Evolutionary conservation across 2,888 invertebrate species (phyloP).

Genomic region (Philaethria dido): DNA sequence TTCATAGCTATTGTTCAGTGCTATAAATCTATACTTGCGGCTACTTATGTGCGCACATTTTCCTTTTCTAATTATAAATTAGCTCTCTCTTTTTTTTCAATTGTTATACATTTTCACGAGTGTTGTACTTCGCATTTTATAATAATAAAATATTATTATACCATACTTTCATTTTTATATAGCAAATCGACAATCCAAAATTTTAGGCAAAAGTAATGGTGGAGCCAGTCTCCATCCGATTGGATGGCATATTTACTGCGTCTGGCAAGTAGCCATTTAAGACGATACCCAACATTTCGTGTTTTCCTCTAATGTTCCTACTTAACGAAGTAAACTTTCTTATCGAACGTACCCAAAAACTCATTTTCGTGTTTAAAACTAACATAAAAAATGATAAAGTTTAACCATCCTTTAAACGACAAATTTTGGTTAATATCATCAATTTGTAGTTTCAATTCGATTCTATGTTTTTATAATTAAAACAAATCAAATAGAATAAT

Average conservation of each 20-base stretch:
- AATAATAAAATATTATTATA: neutral
- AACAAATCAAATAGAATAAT: no score
- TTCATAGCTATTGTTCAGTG: no score
- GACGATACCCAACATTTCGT: conserved; percentile 78
- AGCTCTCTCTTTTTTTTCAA: no score
- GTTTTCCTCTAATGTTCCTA: conserved; percentile 79
- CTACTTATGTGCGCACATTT: no score
- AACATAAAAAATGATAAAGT: conserved; percentile 54
- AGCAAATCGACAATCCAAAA: conserved; percentile 60
- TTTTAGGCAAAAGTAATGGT: conserved; percentile 58
- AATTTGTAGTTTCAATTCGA: no score
- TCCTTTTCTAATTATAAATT: no score
- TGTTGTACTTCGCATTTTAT: neutral
- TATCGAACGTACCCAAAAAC: conserved; percentile 75
- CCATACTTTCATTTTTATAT: conserved; percentile 59
- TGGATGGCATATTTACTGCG: conserved; percentile 78
- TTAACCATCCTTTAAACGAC: neutral
- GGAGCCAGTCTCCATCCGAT: conserved; percentile 66
- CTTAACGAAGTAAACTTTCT: conserved; percentile 81
- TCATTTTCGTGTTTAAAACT: conserved; percentile 62
- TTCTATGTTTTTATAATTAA: no score
- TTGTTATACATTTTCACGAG: neutral
- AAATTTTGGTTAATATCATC: neutral
- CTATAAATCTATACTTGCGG: no score
- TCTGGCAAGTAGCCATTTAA: conserved; percentile 75